Evolutionary conservation across 1,140 invertebrate genomes (phyloP).

Genomic region (Macrosteles quadrilineatus): DNA sequence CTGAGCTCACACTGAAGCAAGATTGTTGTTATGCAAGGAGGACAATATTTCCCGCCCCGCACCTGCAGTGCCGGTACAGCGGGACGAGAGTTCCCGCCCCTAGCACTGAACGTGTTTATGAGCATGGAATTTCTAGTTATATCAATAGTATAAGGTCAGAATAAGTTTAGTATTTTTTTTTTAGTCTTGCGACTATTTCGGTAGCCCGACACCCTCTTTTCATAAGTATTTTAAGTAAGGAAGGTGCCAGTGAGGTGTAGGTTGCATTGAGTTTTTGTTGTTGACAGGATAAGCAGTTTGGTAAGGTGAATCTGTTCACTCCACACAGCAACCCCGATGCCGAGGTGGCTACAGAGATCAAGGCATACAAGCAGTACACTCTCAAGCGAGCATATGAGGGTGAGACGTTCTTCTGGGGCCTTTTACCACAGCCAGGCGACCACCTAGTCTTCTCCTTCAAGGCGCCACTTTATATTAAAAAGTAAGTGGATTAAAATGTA

Average conservation of each 20-base stretch:
- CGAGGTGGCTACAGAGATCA: conserved; percentile 72
- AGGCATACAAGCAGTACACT: conserved; percentile 81
- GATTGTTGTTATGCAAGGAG: no score
- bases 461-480: conserved; percentile 72
- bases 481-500: conserved; percentile 65
- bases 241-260: not conserved
- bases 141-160: no score
- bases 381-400: conserved; percentile 84
- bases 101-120: no score
- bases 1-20: no score
- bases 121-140: no score
- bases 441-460: conserved; percentile 79
- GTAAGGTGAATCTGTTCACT: conserved; percentile 80
- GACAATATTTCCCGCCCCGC: no score
- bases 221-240: no score
- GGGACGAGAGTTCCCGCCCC: no score
- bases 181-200: no score
- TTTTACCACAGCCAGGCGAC: conserved; percentile 82
- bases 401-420: conserved; percentile 90
- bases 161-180: no score
- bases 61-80: no score
- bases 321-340: conserved; percentile 83
- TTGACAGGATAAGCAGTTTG: conserved; percentile 86
- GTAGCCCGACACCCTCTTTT: no score
- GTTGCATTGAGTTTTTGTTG: not conserved